Evolutionary conservation across 2,797 vertebrate genomes (phyloP).

Genomic region (Fringilla coelebs): DNA sequence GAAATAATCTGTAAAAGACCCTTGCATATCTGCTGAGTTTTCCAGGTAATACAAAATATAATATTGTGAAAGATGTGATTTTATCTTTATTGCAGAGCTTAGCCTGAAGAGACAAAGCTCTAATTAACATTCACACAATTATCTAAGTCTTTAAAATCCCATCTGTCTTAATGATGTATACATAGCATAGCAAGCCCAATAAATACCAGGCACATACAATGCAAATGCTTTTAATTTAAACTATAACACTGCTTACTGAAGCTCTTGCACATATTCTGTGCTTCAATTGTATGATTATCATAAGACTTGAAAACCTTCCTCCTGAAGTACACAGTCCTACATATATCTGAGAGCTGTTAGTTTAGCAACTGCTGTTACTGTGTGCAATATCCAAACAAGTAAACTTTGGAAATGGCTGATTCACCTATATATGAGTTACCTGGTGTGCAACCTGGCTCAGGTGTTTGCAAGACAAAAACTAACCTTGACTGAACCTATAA

Average conservation of each 20-base stretch:
- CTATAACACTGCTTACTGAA: neutral
- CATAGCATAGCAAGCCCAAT: neutral
- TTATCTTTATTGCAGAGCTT: neutral
- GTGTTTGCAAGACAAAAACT: neutral
- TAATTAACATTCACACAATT: slow-evolving; percentile 60
- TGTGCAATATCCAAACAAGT: neutral
- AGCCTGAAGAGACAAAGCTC: slow-evolving; percentile 4
- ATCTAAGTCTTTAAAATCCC: slow-evolving; percentile 48
- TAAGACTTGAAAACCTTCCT: neutral
- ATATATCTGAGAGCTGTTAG: neutral
- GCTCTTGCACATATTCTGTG: neutral
- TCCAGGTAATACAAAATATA: neutral
- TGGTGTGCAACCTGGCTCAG: neutral
- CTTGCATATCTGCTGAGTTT: neutral
- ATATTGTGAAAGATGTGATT: neutral
- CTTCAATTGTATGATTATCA: neutral
- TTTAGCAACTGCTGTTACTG: neutral
- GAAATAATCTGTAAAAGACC: neutral
- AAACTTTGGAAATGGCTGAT: neutral
- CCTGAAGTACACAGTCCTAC: neutral
- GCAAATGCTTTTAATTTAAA: slow-evolving; percentile 20
- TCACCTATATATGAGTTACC: neutral
- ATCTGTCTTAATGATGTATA: slow-evolving; percentile 49
- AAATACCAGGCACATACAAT: slow-evolving; percentile 20
- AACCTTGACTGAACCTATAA: neutral